These are phyloP conservation scores for Ctenosaura bakeri DNA, from an alignment of 2,797 vertebrate species.

Conservation along the genomic window DNA sequence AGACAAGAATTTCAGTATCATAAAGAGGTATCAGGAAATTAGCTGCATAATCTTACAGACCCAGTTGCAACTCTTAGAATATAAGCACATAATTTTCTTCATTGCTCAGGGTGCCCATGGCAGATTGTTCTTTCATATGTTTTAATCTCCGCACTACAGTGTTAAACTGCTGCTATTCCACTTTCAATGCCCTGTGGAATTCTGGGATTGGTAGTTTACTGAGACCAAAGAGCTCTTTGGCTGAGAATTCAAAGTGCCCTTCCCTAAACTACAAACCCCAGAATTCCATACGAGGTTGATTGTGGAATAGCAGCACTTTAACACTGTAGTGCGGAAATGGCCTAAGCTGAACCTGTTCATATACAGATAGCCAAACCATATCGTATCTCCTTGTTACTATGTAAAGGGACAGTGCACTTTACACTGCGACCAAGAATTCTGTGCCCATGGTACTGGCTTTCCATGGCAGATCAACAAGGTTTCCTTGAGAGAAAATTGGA, in stretches of 20 bases:
- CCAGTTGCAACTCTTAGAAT: neutral
- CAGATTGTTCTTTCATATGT: neutral
- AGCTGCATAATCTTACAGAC: neutral
- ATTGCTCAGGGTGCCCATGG: neutral
- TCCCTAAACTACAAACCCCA: too few species aligned
- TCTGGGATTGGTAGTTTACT: too few species aligned
- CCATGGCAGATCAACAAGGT: neutral
- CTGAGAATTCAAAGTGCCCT: too few species aligned
- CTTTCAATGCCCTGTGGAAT: too few species aligned
- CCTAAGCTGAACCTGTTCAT: neutral
- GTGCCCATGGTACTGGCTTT: neutral
- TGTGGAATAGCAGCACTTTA: too few species aligned
- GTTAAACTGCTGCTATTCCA: too few species aligned
- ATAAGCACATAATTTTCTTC: neutral
- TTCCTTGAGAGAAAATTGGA: neutral
- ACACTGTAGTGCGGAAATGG: too few species aligned
- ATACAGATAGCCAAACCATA: neutral
- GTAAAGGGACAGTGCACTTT: neutral
- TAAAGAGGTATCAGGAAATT: neutral
- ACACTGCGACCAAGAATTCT: neutral
- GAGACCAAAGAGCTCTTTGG: too few species aligned
- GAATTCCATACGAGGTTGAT: too few species aligned
- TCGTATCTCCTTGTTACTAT: neutral
- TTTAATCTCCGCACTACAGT: too few species aligned
- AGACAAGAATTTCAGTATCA: neutral